Evolutionary conservation across 2,113 vertebrate genomes (phyloP).

Genomic region (Zapus hudsonius): DNA sequence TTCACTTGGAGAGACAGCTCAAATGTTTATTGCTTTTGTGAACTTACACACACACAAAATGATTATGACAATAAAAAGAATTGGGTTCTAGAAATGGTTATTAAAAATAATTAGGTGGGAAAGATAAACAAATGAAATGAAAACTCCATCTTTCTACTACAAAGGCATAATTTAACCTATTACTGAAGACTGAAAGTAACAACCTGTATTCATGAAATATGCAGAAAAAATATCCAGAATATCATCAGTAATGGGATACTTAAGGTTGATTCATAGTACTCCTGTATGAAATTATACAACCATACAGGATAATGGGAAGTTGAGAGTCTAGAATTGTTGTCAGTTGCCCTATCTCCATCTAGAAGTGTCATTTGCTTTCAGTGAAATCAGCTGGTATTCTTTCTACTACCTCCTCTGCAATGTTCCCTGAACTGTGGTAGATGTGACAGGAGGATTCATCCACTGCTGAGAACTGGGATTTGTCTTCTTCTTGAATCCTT

Average conservation of each 20-base stretch:
- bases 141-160: background rate
- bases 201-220: conserved; percentile 19
- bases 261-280: background rate
- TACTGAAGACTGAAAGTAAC: conserved; percentile 55
- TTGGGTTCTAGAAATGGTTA: background rate
- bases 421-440: no score
- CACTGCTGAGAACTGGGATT: no score
- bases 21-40: background rate
- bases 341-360: background rate
- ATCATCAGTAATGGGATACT: background rate
- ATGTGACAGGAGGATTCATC: no score
- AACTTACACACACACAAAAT: background rate
- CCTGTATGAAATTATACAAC: background rate
- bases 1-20: conserved; percentile 31
- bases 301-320: background rate
- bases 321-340: background rate
- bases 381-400: no score
- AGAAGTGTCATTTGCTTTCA: no score
- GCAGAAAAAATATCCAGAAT: background rate
- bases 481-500: no score
- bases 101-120: background rate
- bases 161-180: conserved; percentile 37
- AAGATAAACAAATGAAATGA: background rate
- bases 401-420: no score
- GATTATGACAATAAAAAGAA: background rate